Evolutionary conservation across 1,140 invertebrate genomes (phyloP).

Genomic region (Hestina assimilis): DNA sequence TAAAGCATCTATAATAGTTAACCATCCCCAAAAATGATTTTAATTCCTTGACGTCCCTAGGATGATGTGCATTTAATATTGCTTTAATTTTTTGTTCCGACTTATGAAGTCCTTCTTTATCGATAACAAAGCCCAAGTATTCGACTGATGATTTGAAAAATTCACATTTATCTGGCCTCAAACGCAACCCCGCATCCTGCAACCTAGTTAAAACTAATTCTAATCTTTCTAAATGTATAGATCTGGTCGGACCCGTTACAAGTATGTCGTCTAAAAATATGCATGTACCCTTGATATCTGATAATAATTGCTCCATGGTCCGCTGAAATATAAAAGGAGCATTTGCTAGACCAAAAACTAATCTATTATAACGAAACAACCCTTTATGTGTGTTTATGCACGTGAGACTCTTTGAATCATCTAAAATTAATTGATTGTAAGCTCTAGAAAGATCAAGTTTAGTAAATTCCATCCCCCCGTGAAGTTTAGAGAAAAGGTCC

Average conservation of each 20-base stretch:
- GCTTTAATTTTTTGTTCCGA: not conserved
- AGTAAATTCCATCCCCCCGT: not conserved
- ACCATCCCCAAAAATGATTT: not conserved
- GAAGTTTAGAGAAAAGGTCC: conserved; percentile 3
- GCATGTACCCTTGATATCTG: conserved; percentile 27
- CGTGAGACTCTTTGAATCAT: conserved; percentile 10
- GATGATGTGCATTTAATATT: not conserved
- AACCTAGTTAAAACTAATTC: conserved; percentile 18
- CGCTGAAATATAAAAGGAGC: conserved; percentile 43
- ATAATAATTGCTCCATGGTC: conserved; percentile 41
- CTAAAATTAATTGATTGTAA: conserved; percentile 16
- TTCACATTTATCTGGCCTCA: conserved; percentile 43
- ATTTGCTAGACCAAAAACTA: conserved; percentile 38
- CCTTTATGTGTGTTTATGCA: conserved; percentile 44
- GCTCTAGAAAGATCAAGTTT: conserved; percentile 1
- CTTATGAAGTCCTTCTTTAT: conserved; percentile 14
- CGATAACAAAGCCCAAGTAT: conserved; percentile 45
- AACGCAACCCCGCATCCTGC: conserved; percentile 27
- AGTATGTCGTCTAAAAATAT: conserved; percentile 25
- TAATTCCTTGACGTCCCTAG: not conserved
- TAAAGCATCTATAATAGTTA: conserved; percentile 53
- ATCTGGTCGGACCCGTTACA: conserved; percentile 31
- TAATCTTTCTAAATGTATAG: conserved; percentile 31
- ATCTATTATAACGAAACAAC: conserved; percentile 32
- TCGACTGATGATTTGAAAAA: conserved; percentile 46